Percentiles rank a stretch among this genome's conserved stretches.
These are phyloP conservation scores for Phalacrocorax aristotelis DNA, from an alignment of 2,113 vertebrate species.

Conservation along the genomic window DNA sequence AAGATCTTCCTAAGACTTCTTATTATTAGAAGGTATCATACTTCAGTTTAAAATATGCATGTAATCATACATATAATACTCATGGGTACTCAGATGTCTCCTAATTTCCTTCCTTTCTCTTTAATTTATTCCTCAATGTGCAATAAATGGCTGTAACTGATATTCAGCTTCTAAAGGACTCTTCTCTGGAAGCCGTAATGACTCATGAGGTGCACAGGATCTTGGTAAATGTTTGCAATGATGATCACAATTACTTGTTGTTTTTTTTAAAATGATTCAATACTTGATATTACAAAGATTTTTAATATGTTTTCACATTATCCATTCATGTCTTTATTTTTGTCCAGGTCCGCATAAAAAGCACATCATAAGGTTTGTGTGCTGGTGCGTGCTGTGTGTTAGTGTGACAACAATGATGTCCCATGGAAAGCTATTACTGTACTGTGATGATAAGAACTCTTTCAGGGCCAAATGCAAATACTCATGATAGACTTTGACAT, in stretches of 20 bases:
- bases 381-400: not conserved
- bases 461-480: not conserved
- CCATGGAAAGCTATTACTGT: not conserved
- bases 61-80: not conserved
- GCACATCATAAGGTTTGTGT: not conserved
- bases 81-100: not conserved
- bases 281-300: not conserved
- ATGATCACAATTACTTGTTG: not conserved
- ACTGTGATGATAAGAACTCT: not conserved
- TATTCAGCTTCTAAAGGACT: not conserved
- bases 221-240: not conserved
- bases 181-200: not conserved
- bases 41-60: conserved; percentile 22
- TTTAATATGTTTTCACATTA: not conserved
- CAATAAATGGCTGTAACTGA: not conserved
- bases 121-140: not conserved
- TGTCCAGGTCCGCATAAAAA: not conserved
- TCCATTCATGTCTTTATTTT: not conserved
- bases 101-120: not conserved
- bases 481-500: not conserved
- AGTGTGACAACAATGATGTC: not conserved
- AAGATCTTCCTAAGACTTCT: not conserved
- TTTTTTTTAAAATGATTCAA: not conserved
- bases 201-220: not conserved
- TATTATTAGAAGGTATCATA: conserved; percentile 24